phyloP scores from a whole-genome alignment of 2,113 vertebrate species.

The Corythornis madagascariensis region DNA sequence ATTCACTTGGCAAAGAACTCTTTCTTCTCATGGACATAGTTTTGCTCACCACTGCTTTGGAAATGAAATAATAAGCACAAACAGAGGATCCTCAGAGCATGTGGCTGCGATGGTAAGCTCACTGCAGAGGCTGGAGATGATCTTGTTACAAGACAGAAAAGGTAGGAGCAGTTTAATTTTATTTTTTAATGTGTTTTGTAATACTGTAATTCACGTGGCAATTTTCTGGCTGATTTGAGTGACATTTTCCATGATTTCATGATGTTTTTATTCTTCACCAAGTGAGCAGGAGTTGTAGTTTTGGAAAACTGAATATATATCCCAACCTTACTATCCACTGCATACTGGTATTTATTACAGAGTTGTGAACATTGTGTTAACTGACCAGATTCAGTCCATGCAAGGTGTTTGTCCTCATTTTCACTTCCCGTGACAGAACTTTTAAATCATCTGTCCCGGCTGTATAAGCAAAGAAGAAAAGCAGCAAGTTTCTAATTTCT shows the following conservation, averaged over 20 bases:
- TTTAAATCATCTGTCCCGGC: not conserved
- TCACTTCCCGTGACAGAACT: not conserved
- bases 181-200: not conserved
- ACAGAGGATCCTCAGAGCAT: not conserved
- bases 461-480: not conserved
- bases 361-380: not conserved
- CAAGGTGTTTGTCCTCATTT: not conserved
- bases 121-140: not conserved
- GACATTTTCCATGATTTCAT: not conserved
- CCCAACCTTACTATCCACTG: not conserved
- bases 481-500: not conserved
- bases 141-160: not conserved
- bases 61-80: conserved; percentile 6
- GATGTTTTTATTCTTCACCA: not conserved
- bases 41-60: not conserved
- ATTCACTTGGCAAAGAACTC: not conserved
- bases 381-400: not conserved
- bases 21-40: not conserved
- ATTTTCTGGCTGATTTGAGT: not conserved
- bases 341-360: not conserved
- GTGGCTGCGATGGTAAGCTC: fast-evolving
- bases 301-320: not conserved
- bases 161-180: not conserved
- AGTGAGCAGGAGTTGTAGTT: not conserved
- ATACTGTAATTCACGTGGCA: not conserved